Base-by-base conservation (phyloP, 2,888 invertebrate species). In the Agonum fuliginosum region DNA sequence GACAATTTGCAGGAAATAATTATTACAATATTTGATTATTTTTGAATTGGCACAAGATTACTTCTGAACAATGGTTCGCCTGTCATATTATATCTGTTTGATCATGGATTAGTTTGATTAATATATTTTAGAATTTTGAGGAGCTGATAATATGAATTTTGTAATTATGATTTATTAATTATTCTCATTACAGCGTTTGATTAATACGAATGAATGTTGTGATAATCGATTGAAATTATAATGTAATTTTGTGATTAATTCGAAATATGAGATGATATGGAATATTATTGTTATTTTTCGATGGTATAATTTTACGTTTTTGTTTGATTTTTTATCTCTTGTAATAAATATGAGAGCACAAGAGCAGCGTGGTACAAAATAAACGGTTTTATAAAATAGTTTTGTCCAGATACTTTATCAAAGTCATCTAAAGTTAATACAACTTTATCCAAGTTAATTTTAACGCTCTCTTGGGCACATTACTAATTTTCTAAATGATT, bases 361-460 rank as follows among this genome's bases (percentile, higher is more conserved):
- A 37, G 12, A 37, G 37, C 37, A 3, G 10, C 3, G n/a, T n/a
- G 12, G 12, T 0, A 37, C 37, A 37, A 37, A 37, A 37, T 37
- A 37, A 37, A 37, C 8, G 37, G 12, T 6, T 37, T 37, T 37
- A 3, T 2, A 37, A 37, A 37, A 37, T 37, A 37, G 37, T 37
- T 34, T 37, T 12, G 3, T 12, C 12, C 3, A 12, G 3, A 0
- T 12, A 48, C 20, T 48, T 48, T 19, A 48, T 48, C 48, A 48
- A 19, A 48, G 48, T 48, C 14, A 3, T 48, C 0, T 1, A 12
- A 48, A 48, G 14, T 48, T 48, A 19, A 20, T 48, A 19, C 5
- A 48, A 48, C 19, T 48, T 48, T 48, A 48, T 17, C 48, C 8
- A 48, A 48, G 19, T 48, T 48, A 48, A 48, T 5, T 48, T 48